These are phyloP conservation scores for Knipowitschia caucasica DNA, from an alignment of 2,797 vertebrate genomes.

Conservation along the genomic window DNA sequence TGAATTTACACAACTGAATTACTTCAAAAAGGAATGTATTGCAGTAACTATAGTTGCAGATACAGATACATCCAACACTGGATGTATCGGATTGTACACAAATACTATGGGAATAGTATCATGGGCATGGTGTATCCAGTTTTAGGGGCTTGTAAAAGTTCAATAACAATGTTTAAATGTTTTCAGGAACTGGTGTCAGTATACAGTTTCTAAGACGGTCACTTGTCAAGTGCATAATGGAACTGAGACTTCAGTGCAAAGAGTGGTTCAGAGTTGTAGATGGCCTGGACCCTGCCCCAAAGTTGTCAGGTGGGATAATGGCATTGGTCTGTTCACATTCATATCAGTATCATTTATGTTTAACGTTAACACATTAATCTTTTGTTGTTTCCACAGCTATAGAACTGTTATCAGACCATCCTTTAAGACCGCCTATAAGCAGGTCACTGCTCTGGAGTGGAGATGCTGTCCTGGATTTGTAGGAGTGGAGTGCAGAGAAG, in stretches of 20 bases:
- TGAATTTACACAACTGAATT: too few species aligned
- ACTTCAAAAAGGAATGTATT: too few species aligned
- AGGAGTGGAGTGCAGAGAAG: constrained; percentile 88
- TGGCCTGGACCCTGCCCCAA: constrained; percentile 94
- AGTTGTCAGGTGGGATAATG: constrained; percentile 84
- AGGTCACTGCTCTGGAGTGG: constrained; percentile 91
- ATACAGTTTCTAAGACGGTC: constrained; percentile 86
- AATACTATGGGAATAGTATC: background rate
- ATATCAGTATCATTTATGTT: background rate
- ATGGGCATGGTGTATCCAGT: background rate
- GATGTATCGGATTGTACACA: background rate
- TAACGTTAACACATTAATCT: background rate
- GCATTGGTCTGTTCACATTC: background rate
- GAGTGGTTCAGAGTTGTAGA: constrained; percentile 90
- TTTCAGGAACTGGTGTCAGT: constrained; percentile 93
- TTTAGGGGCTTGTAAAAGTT: background rate
- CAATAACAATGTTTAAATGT: background rate
- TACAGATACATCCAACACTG: too few species aligned
- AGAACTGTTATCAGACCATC: constrained; percentile 89
- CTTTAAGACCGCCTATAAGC: constrained; percentile 88
- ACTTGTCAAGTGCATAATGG: constrained; percentile 95
- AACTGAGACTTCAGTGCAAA: constrained; percentile 87
- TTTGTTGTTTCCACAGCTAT: constrained; percentile 80
- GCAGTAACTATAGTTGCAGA: too few species aligned
- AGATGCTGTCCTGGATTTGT: constrained; percentile 94